A percentile compares a stretch with the other conserved stretches of the same genome.
Evolutionary conservation across 2,797 vertebrate genomes (phyloP).

Genomic region (Enteromius viviparus): DNA sequence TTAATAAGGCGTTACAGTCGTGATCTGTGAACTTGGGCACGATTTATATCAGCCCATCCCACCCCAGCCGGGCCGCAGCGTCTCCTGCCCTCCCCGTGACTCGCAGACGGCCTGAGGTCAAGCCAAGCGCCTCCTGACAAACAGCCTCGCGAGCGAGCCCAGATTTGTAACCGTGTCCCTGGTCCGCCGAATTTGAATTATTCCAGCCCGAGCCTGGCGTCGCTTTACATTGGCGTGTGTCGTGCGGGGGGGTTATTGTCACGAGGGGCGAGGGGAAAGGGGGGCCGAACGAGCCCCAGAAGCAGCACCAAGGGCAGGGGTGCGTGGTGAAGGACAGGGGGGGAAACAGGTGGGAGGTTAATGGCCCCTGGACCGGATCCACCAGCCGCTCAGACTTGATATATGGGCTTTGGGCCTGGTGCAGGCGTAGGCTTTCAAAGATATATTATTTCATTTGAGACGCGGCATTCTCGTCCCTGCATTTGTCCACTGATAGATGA

Average conservation of each 20-base stretch:
- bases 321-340: slow-evolving; percentile 91
- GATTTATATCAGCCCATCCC: slow-evolving; percentile 61
- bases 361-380: slow-evolving; percentile 98
- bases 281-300: slow-evolving; percentile 84
- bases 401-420: slow-evolving; percentile 93
- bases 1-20: slow-evolving; percentile 77
- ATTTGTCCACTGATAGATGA: slow-evolving; percentile 99
- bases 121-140: slow-evolving; percentile 88
- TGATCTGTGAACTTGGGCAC: slow-evolving; percentile 75
- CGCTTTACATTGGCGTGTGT: slow-evolving; percentile 77
- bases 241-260: slow-evolving; percentile 30
- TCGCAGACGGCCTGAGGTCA: slow-evolving; percentile 77
- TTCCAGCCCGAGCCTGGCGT: slow-evolving; percentile 67
- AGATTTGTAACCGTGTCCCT: slow-evolving; percentile 98
- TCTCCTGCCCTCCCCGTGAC: slow-evolving; percentile 65
- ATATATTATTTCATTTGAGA: slow-evolving; percentile 99
- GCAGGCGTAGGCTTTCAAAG: slow-evolving; percentile 99
- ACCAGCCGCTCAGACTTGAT: slow-evolving; percentile 97
- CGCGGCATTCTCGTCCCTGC: slow-evolving; percentile 93
- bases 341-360: slow-evolving; percentile 99
- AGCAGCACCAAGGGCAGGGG: slow-evolving; percentile 93
- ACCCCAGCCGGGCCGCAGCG: slow-evolving; percentile 63
- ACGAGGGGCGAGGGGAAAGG: slow-evolving; percentile 46
- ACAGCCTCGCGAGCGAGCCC: slow-evolving; percentile 83
- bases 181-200: slow-evolving; percentile 99